Evolutionary conservation across 2,113 vertebrate species (phyloP), one percentile per base, ranked within the genome.

Genomic region (Gnathonemus longibarbis): DNA sequence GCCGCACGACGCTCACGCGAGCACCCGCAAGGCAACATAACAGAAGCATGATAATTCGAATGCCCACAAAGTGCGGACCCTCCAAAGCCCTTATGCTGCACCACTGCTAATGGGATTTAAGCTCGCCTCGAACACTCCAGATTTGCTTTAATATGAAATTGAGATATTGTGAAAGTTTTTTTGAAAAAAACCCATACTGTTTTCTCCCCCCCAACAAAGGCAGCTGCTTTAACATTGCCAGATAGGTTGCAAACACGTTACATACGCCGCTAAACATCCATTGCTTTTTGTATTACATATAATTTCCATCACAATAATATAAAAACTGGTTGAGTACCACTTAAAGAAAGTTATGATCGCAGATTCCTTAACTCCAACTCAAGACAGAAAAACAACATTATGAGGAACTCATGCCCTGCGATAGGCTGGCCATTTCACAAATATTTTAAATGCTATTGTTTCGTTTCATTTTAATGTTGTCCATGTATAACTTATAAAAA

Each of bases 41-140:
- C 89, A 48, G 87, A 89, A 89, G 91, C 89, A 91, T 46, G 48
- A 46, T 86, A 45, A 87, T 48, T 90, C 88, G 89, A 90, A 94
- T 92, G 89, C 58, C 70, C 58, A 88, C 80, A 88, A 52, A 90
- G 58, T 56, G 84, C 10, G 15, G 80, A 39, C 90, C 45, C n/a
- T 21, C 31, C 91, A 6, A 15, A 48, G 39, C 52, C 86, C 49
- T 31, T 15, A 86, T 27, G n/a, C n/a, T 6, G 13, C 6, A 50
- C 48, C 45, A 7, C 46, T 0, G 24, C 48, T 86, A 52, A 87
- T 87, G 45, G 45, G 48, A 48, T 87, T 87, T 31, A 87, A 87
- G 24, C 80, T 24, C 6, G 21, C 45, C 45, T 84, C 15, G 0
- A 77, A 39, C 27, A 39, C 80, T 46, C 42, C 80, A 45, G 80